Evolutionary conservation across 2,888 invertebrate genomes (phyloP).

Genomic region (Apamea sordens): DNA sequence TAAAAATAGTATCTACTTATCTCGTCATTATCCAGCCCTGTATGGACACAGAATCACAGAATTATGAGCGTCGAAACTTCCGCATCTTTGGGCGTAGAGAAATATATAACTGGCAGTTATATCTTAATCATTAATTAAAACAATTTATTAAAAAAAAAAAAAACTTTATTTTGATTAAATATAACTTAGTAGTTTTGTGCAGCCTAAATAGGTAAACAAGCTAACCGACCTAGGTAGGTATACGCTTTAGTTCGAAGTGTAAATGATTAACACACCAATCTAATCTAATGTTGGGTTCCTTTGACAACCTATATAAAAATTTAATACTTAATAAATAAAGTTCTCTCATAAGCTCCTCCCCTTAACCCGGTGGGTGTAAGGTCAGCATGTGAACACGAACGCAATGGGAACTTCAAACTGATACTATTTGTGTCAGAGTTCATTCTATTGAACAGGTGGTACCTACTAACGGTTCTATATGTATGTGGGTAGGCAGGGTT

Average conservation of each 20-base stretch:
- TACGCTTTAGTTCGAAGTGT: neutral
- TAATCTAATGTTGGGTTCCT: neutral
- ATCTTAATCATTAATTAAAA: too few relatives aligned
- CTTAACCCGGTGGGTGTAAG: conserved; percentile 70
- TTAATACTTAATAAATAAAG: neutral
- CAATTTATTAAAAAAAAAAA: too few relatives aligned
- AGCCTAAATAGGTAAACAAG: too few relatives aligned
- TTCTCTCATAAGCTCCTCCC: conserved; percentile 26
- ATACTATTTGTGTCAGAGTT: conserved; percentile 78
- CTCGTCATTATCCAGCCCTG: too few relatives aligned
- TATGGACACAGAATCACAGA: too few relatives aligned
- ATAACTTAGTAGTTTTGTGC: too few relatives aligned
- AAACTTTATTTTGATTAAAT: too few relatives aligned
- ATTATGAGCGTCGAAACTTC: too few relatives aligned
- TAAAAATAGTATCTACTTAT: too few relatives aligned
- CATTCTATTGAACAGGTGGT: conserved; percentile 66
- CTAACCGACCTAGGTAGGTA: too few relatives aligned
- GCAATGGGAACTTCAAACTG: conserved; percentile 71
- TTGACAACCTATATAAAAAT: neutral
- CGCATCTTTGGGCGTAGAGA: too few relatives aligned
- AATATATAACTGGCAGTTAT: too few relatives aligned
- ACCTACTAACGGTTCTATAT: conserved; percentile 45
- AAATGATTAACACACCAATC: neutral
- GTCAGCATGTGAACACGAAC: conserved; percentile 68
- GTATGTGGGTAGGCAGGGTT: conserved; percentile 5